These are phyloP conservation scores for Pyrocoelia pectoralis DNA, from an alignment of 2,888 invertebrate species.

Conservation along the genomic window DNA sequence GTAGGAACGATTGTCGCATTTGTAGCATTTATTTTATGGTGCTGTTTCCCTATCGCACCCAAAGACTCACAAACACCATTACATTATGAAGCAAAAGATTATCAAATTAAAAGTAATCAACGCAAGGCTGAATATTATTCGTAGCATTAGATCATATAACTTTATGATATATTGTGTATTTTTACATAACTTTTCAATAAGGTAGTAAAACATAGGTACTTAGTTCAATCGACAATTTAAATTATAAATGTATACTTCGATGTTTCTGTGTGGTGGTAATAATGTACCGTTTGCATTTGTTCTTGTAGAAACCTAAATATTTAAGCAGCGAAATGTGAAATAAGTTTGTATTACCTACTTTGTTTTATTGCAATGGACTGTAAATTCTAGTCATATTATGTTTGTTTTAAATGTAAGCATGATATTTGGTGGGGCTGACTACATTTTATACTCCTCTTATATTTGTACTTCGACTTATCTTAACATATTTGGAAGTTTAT, in stretches of 20 bases:
- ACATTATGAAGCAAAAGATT: conserved; percentile 53
- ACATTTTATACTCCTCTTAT: not conserved
- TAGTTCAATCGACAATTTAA: not conserved
- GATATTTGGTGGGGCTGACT: not conserved
- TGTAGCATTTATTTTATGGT: conserved; percentile 70
- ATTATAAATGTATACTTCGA: not conserved
- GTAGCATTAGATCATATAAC: too few species aligned
- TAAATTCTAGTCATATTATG: conserved; percentile 39
- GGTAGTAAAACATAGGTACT: not conserved
- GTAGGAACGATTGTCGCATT: conserved; percentile 70
- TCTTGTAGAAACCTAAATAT: conserved; percentile 1
- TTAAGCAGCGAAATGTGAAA: conserved; percentile 10
- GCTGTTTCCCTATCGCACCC: conserved; percentile 66
- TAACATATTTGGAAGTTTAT: too few species aligned
- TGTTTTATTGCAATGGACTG: conserved; percentile 31
- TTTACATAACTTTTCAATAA: not conserved
- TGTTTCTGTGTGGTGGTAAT: too few species aligned
- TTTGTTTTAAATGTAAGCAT: conserved; percentile 15
- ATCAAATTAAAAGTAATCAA: conserved; percentile 51
- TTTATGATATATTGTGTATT: not conserved
- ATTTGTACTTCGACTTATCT: too few species aligned
- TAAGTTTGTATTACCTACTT: too few species aligned
- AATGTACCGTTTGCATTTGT: too few species aligned
- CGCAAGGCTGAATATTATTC: conserved; percentile 48
- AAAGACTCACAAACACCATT: conserved; percentile 52